Percentiles rank a stretch among this genome's conserved stretches.
phyloP scores from a whole-genome alignment of 2,113 vertebrate species.

The Pseudolaguvia tuberculata region DNA sequence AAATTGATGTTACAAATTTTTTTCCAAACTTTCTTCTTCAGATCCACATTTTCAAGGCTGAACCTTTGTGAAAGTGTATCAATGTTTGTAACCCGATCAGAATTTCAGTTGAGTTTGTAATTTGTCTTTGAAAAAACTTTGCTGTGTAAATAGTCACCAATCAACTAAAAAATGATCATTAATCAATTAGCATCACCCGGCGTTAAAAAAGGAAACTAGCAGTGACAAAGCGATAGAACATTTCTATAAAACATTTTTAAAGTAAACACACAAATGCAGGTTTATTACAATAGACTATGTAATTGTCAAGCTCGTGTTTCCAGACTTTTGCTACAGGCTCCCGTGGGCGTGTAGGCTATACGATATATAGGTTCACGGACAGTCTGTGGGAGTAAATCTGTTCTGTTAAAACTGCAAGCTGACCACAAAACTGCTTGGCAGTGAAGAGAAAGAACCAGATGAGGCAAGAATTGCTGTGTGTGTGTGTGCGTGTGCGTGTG shows the following conservation, averaged over 20 bases:
- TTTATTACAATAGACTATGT: constrained; percentile 2
- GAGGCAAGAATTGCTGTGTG: constrained; percentile 14
- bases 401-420: constrained; percentile 38
- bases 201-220: neutral
- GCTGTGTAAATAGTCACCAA: neutral
- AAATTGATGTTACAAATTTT: too few relatives aligned
- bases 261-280: neutral
- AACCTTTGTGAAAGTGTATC: neutral
- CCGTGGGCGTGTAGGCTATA: constrained; percentile 13
- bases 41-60: too few relatives aligned
- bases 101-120: neutral
- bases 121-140: neutral
- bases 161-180: neutral
- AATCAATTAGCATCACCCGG: neutral
- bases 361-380: constrained; percentile 21
- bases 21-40: too few relatives aligned
- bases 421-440: constrained; percentile 33
- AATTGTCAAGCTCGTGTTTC: neutral
- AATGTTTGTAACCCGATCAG: neutral
- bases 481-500: constrained; percentile 4
- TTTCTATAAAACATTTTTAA: neutral
- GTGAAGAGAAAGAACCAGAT: constrained; percentile 26
- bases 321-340: constrained; percentile 21
- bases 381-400: constrained; percentile 38
- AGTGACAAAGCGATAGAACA: neutral